Evolutionary conservation across 2,888 invertebrate genomes (phyloP), one percentile per base, ranked within the genome.

Genomic region (Pollenia labialis): DNA sequence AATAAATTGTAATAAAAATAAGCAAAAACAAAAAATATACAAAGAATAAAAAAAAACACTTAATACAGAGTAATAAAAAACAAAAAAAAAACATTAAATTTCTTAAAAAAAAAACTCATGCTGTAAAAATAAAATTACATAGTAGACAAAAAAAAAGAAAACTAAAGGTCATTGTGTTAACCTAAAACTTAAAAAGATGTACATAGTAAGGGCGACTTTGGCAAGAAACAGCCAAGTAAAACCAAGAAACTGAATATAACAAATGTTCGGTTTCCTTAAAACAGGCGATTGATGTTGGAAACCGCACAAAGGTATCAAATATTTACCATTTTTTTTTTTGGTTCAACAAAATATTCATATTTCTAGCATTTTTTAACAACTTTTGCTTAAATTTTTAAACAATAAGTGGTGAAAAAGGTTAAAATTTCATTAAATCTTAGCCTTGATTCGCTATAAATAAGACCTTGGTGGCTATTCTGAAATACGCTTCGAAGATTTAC

Each of bases 81-180:
- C 18, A 42, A 12, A 42, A 42, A 69, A 54, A 68, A 56, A 68
- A 50, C 68, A 0, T 32, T 32, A 40, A 42, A 64, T 32, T 32
- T 32, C 16, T 71, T 54, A 16, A 50, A n/a, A n/a, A n/a, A n/a
- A n/a, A n/a, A 52, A 40, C 50, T 16, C 40, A 69, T n/a, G 52
- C 40, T 69, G 50, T 69, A 50, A 69, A 52, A 69, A 52, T 42
- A 9, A 16, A 52, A 42, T 10, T 50, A 60, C 60, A 16, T 71
- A 8, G 52, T 40, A 16, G 40, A 32, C 6, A 46, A 50, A 68
- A 23, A 46, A 50, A 68, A 23, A 46, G n/a, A 56, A 56, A 12
- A 48, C n/a, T 72, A 60, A 80, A 80, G 71, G 80, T 80, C 80
- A 80, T 80, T 80, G 71, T 62, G 62, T 80, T 71, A 80, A 80